Evolutionary conservation across 2,797 vertebrate genomes (phyloP).

Genomic region (Gymnoscopelus microlampas): DNA sequence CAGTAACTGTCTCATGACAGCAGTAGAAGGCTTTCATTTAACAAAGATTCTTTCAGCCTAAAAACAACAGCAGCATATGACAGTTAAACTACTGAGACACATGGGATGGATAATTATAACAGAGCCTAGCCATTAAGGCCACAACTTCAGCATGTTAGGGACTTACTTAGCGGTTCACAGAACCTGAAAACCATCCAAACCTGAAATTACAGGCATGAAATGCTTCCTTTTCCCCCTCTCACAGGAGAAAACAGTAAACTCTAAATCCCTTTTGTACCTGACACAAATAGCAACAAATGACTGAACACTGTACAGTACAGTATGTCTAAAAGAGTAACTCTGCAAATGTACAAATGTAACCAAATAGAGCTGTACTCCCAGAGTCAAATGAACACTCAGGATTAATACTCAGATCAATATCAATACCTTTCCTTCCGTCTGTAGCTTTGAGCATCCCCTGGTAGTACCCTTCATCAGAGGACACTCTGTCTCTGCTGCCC

Average conservation of each 20-base stretch:
- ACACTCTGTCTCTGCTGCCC: constrained; percentile 75
- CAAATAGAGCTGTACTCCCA: not conserved
- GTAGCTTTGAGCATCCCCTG: constrained; percentile 83
- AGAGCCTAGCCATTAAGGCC: not conserved
- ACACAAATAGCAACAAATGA: constrained; percentile 7
- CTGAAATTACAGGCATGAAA: constrained; percentile 21
- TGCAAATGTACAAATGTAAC: too few species aligned
- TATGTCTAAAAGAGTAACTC: too few species aligned
- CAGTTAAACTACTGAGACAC: not conserved
- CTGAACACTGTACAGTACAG: too few species aligned
- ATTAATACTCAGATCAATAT: too few species aligned
- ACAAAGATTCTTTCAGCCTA: constrained; percentile 1
- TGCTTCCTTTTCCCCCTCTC: not conserved
- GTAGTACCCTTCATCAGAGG: constrained; percentile 81
- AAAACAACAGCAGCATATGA: not conserved
- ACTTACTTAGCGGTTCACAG: constrained; percentile 1
- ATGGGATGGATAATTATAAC: constrained; percentile 13
- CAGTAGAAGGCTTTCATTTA: not conserved
- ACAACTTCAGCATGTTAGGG: constrained; percentile 4
- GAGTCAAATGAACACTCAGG: too few species aligned
- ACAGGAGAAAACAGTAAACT: not conserved
- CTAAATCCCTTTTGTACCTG: not conserved
- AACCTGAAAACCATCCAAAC: constrained; percentile 9
- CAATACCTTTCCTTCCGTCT: constrained; percentile 84
- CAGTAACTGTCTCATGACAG: not conserved